These are phyloP conservation scores for Oligia strigilis DNA, from an alignment of 2,888 invertebrate species.

Conservation along the genomic window DNA sequence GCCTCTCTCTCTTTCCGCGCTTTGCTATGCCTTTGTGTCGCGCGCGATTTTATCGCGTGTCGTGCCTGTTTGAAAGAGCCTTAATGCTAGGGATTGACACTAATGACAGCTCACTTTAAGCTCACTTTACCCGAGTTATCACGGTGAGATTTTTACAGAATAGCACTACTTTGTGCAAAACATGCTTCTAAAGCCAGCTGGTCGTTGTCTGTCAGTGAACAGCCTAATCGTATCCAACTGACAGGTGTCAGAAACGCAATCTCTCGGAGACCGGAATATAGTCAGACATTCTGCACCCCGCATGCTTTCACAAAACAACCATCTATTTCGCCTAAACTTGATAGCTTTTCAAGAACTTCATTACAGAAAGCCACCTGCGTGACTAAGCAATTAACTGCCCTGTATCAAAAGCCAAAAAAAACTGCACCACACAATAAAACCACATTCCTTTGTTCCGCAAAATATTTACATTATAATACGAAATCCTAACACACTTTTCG, in stretches of 20 bases:
- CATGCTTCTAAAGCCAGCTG: neutral
- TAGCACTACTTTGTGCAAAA: neutral
- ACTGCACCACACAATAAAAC: conserved; percentile 2
- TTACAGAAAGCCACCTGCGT: conserved; percentile 5
- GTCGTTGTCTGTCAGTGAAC: neutral
- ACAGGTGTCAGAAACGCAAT: too few species aligned
- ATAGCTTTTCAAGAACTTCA: conserved; percentile 14
- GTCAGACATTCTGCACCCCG: neutral
- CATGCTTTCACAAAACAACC: neutral
- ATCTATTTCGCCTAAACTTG: neutral
- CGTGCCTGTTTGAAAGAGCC: too few species aligned
- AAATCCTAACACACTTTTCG: conserved; percentile 8
- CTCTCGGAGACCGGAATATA: neutral
- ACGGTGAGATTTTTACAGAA: too few species aligned
- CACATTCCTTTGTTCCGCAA: conserved; percentile 1
- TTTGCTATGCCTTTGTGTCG: too few species aligned
- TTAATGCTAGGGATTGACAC: too few species aligned
- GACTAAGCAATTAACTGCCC: neutral
- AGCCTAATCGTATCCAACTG: too few species aligned
- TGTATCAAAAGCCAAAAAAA: conserved; percentile 15
- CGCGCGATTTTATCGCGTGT: too few species aligned
- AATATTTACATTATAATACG: conserved; percentile 47
- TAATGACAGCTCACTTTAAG: too few species aligned
- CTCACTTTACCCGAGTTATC: too few species aligned
- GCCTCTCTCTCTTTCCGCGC: too few species aligned